Evolutionary conservation across 2,113 vertebrate species (phyloP), one percentile per base, ranked within the genome.

Genomic region (Chroicocephalus ridibundus): DNA sequence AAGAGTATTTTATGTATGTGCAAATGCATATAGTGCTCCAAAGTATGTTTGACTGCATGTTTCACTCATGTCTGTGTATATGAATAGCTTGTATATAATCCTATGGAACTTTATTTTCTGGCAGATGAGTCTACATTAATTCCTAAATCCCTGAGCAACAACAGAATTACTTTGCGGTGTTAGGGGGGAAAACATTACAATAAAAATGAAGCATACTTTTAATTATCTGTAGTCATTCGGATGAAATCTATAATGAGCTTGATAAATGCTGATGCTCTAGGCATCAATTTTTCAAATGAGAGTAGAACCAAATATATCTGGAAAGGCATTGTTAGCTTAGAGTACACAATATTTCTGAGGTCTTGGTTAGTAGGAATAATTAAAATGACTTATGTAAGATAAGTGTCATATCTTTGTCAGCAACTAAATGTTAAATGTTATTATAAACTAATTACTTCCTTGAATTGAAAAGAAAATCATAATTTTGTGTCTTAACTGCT

Each of bases 161-260:
- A 83, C 4, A 5, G 86, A 94, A 93, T 91, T 95, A 52, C 34
- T 96, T 93, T 81, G 61, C 74, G 66, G 60, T 91, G 78, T 94
- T 87, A 34, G 21, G 25, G 51, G 36, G 64, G 64, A 6, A 89
- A 92, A n/a, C 72, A 90, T 89, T 90, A 79, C 89, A 89, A 94
- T 94, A 93, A 96, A 95, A 97, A 89, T 92, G 95, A 96, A 92
- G 80, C 94, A 95, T 94, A 95, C 57, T 95, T 96, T 97, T 97
- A 97, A 96, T 97, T 97, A 97, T 96, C 88, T 93, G 71, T 70
- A 95, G 82, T 96, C 64, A 76, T 89, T 96, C 15, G 38, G 92
- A 94, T 97, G 92, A 96, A 96, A 96, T 96, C 89, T 94, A 11
- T 96, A 96, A 97, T 95, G 78, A 96, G 94, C 91, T 96, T 95